Evolutionary conservation across 2,888 invertebrate species (phyloP), one percentile per base, ranked within the genome.

Genomic region (Strigamia crassipes): DNA sequence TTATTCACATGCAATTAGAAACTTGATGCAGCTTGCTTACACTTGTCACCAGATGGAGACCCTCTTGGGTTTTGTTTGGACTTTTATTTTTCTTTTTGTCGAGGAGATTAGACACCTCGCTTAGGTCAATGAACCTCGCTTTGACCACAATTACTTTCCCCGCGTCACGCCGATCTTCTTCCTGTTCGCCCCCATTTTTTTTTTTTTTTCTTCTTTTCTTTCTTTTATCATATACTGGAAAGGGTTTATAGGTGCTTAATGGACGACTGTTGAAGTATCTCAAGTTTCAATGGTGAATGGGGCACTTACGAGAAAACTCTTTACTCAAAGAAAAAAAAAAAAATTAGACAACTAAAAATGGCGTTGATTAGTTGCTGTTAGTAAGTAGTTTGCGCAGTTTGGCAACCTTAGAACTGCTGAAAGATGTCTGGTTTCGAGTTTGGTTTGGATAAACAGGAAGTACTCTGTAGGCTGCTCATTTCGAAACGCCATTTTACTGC

Each of bases 1-100:
- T 73, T 73, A 73, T 73, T 73, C 73, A 73, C 73, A 73, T 73
- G 5, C 73, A 73, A 73, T 73, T 73, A 73, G 73, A 31, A 73
- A 73, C 27, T 10, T 73, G 73, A 73, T 73, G 27, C 73, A 23
- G 31, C 31, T 73, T 73, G 73, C 73, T 73, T 73, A 73, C 73
- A 27, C 73, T 73, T 73, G 73, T 73, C 73, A 31, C 73, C 73
- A 73, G 73, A 73, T 73, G 73, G 73, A 23, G 73, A 73, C 27
- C 31, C n/a, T 27, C 10, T 12, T 27, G 73, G 73, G 73, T 73
- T 73, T 31, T 31, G 73, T 73, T 73, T 73, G 1, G 12, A 31
- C 31, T 73, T 73, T 73, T 27, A 27, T 27, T 73, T 31, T 73
- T 73, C 23, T 73, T 31, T 27, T 31, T 73, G 23, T 31, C 15